Evolutionary conservation across 2,797 vertebrate genomes (phyloP), one percentile per base, ranked within the genome.

Genomic region (Muraenolepis orangiensis): DNA sequence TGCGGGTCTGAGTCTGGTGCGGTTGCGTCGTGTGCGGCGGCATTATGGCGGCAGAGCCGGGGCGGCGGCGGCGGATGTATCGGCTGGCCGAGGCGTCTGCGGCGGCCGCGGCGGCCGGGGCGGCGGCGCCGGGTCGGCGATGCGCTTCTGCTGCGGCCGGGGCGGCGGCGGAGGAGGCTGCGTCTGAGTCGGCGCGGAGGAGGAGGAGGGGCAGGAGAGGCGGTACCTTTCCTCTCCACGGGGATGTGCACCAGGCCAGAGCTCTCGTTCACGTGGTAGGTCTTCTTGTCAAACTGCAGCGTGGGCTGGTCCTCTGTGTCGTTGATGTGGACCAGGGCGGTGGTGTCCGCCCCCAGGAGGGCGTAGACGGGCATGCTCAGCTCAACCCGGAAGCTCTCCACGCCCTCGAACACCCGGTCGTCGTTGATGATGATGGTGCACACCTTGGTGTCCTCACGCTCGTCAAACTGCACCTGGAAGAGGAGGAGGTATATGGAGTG

Each of bases 331-430:
- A 99, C 93, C 0, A 87, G 81, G 72, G 95, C 94, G 0, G 80
- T 91, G 0, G 94, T 96, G 88, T 94, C 74, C 0, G 85, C 88
- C 0, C 98, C 98, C 83, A 99, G 92, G 72, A 99, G 92, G 3
- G 98, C 96, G 0, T 98, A 99, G 0, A 95, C 98, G 0, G 98
- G 97, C 95, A 96, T 95, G 90, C 96, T 98, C 72, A 99, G 95
- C 90, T 98, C 97, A 87, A 99, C 95, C 0, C 88, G 78, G 79
- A 99, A 98, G 74, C 91, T 95, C 90, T 99, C 98, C 0, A 51
- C 6, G 0, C 93, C 93, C 89, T 99, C 98, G 1, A 98, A 99
- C 76, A 98, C 81, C 0, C 86, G 72, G 28, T 99, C 98, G 0
- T 99, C 96, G 0, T 96, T 96, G 72, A 99, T 92, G 77, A 94